Base-by-base conservation (phyloP, 2,797 vertebrate genomes). In the Aldrovandia affinis region DNA sequence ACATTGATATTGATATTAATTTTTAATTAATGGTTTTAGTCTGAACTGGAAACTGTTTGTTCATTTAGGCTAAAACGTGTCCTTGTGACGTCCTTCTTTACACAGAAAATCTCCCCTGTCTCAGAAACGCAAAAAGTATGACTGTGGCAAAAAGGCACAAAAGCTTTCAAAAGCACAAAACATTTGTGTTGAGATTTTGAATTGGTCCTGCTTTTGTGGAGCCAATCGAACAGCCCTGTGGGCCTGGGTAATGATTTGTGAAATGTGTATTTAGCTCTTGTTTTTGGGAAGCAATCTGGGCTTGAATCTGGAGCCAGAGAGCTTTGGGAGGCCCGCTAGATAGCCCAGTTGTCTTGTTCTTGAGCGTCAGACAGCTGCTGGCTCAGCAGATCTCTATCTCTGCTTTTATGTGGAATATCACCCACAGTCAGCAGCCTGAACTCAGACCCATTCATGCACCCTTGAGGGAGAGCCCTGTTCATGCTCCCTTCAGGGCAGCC, bases 341-440 rank as follows among this genome's bases (percentile, higher is more conserved):
- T 52, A 82, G 86, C 81, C 70, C 2, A 44, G 85, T 88, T 91
- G 89, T 91, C 92, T 91, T 93, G 89, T 81, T 90, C 89, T 89
- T 89, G 88, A 88, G 54, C 68, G 59, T 36, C 65, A 82, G 42
- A 22, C 14, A 33, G 75, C 90, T 91, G 85, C 92, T 90, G 91
- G 92, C 89, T 93, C 92, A 93, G 86, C 95, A 95, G 93, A 95
- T 95, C 89, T 92, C 90, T 93, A 95, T 94, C 93, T 25, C 86
- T 57, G 81, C 80, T 89, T 93, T 94, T 93, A 88, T 95, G 86
- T 81, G 50, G 65, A 78, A 88, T 52, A 82, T 90, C 88, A 90
- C 87, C 84, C 85, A 73, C 83, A 90, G 88, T 81, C 85, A 63
- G 83, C 83, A 75, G 83, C 55, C 61, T 28, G 55, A 84, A 89